Evolutionary conservation across 2,888 invertebrate genomes (phyloP).

Genomic region (Drosophila maculinotata): DNA sequence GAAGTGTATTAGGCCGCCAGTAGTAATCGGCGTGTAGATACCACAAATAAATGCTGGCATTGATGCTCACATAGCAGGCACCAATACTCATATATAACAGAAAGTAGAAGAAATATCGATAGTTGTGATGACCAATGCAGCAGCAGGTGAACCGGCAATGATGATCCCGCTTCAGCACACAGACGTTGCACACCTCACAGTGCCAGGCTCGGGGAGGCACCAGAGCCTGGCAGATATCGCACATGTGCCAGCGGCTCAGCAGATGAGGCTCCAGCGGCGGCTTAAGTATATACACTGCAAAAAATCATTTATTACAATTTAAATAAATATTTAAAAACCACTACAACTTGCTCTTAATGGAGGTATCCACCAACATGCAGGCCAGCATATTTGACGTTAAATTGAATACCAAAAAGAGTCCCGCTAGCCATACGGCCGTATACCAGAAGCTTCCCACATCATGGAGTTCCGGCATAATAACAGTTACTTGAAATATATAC

Average conservation of each 20-base stretch:
- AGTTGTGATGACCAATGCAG: conserved; percentile 94
- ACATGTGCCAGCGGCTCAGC: conserved; percentile 89
- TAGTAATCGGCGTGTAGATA: conserved; percentile 76
- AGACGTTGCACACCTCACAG: conserved; percentile 92
- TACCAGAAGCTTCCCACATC: conserved; percentile 86
- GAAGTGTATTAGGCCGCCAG: conserved; percentile 85
- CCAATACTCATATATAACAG: conserved; percentile 90
- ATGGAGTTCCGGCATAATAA: conserved; percentile 90
- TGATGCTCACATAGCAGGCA: conserved; percentile 89
- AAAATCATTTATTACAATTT: background rate
- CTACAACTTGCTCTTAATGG: conserved; percentile 87
- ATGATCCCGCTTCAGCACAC: conserved; percentile 94
- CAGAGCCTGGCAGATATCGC: conserved; percentile 90
- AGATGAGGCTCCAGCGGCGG: conserved; percentile 84
- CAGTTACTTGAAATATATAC: conserved; percentile 86
- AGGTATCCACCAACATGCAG: conserved; percentile 91
- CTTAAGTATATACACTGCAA: conserved; percentile 75
- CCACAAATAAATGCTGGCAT: conserved; percentile 89
- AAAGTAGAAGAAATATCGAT: conserved; percentile 93
- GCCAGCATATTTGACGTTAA: conserved; percentile 91
- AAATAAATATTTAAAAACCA: background rate
- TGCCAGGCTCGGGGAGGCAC: conserved; percentile 96
- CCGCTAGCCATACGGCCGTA: conserved; percentile 87
- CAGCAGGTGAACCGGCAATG: conserved; percentile 95
- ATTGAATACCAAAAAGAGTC: conserved; percentile 91